A percentile compares a stretch with the other conserved stretches of the same genome.
Evolutionary conservation across 2,888 invertebrate species (phyloP).

Genomic region (Aphodius sticticus): DNA sequence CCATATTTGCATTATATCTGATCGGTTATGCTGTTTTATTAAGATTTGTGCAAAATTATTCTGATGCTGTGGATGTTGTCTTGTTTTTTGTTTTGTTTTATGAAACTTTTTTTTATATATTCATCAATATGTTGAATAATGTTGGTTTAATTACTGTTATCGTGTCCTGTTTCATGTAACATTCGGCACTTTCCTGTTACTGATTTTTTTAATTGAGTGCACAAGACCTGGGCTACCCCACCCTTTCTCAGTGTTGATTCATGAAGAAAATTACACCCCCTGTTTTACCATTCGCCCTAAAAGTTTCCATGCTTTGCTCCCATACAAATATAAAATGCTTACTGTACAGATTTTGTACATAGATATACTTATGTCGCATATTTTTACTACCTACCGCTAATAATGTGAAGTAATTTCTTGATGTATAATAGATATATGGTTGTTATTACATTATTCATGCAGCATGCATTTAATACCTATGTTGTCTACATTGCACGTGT

Average conservation of each 20-base stretch:
- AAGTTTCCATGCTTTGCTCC: not conserved
- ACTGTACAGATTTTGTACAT: too few species aligned
- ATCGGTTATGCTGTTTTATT: not conserved
- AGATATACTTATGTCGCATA: too few species aligned
- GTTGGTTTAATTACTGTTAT: not conserved
- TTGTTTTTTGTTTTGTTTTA: not conserved
- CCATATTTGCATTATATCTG: slow-evolving; percentile 37
- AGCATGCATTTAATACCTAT: too few species aligned
- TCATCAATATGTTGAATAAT: not conserved
- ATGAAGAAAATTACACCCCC: not conserved
- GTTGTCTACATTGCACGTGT: too few species aligned
- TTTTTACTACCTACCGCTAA: too few species aligned
- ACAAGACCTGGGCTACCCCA: not conserved
- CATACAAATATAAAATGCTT: not conserved
- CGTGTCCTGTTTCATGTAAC: not conserved
- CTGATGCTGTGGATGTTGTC: not conserved
- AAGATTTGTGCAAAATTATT: not conserved
- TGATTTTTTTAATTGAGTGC: not conserved
- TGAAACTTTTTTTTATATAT: not conserved
- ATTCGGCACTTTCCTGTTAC: not conserved
- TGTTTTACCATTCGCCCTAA: not conserved
- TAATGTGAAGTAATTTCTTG: too few species aligned
- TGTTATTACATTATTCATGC: too few species aligned
- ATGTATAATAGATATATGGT: too few species aligned
- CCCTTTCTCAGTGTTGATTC: not conserved